phyloP scores from a whole-genome alignment of 2,113 vertebrate species.

The Zapornia atra region DNA sequence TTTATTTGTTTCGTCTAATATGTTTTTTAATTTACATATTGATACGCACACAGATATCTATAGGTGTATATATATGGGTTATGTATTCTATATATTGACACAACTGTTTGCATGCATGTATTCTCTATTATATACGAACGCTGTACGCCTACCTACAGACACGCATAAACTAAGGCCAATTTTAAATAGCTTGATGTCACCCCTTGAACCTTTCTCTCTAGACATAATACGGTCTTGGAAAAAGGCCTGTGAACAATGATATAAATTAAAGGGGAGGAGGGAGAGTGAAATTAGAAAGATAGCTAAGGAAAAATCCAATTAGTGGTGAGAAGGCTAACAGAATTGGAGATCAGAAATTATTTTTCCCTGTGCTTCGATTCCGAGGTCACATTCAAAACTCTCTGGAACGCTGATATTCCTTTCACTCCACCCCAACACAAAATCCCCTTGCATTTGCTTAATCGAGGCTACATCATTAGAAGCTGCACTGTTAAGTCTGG shows the following conservation, averaged over 20 bases:
- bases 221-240: not conserved
- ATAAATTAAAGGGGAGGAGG: not conserved
- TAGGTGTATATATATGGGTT: not conserved
- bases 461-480: constrained; percentile 4
- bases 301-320: constrained; percentile 21
- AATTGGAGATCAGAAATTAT: constrained; percentile 49
- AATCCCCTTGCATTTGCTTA: constrained; percentile 24
- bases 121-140: not conserved
- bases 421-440: not conserved
- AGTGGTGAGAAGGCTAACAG: constrained; percentile 22
- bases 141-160: not conserved
- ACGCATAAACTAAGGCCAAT: not conserved
- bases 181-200: not conserved
- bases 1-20: not conserved
- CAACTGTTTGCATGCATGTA: not conserved
- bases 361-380: not conserved
- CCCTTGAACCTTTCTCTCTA: constrained; percentile 5
- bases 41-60: not conserved
- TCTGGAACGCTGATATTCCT: not conserved
- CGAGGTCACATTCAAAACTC: constrained; percentile 15
- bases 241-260: not conserved
- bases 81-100: not conserved
- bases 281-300: constrained; percentile 38
- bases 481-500: constrained; percentile 35
- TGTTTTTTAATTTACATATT: not conserved